Base-by-base conservation (phyloP, 2,113 vertebrate genomes). In the Chrysemys picta region DNA sequence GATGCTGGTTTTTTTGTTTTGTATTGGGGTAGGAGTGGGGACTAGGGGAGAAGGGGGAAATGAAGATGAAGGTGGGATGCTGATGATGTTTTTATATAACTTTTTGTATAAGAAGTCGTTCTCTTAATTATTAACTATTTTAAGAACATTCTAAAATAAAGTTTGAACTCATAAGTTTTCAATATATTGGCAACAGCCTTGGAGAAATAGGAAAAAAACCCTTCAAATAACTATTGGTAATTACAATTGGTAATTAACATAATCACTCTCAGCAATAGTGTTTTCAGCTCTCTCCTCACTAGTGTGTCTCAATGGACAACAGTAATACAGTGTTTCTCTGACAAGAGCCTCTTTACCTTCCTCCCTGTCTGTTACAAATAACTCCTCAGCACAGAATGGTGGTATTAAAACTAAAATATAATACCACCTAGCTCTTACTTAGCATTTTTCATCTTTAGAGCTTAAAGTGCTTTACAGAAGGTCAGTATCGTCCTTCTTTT, bases 281-380 rank as follows among this genome's bases (percentile, higher is more conserved):
- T 78, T 78, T 76, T 78, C 75, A 78, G 75, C 22, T 45, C 38
- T 76, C 24, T 76, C 42, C 38, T 45, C n/a, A 22, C 6, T 76
- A n/a, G 21, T 3, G 38, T 22, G 38, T 76, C 42, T 47, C 75
- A 27, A 25, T 27, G 22, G 42, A 47, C 42, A 47, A 47, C 11
- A 47, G 42, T 47, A 47, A 16, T 47, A 85, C 88, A 82, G 24
- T 10, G 76, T 9, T 92, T 54, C 85, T 89, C 42, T 89, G n/a
- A 84, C 25, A 2, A n/a, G 8, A 93, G 45, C 82, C 62, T 82
- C 62, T 88, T 89, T 76, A n/a, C 19, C 25, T 84, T 92, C 45
- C 21, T 82, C 6, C 6, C 88, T 88, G 89, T n/a, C 24, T 90
- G 56, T 11, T 47, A 83, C 84, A 93, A 88, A 84, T 50, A 52